Evolutionary conservation across 2,888 invertebrate species (phyloP).

Genomic region (Unio pictorum): DNA sequence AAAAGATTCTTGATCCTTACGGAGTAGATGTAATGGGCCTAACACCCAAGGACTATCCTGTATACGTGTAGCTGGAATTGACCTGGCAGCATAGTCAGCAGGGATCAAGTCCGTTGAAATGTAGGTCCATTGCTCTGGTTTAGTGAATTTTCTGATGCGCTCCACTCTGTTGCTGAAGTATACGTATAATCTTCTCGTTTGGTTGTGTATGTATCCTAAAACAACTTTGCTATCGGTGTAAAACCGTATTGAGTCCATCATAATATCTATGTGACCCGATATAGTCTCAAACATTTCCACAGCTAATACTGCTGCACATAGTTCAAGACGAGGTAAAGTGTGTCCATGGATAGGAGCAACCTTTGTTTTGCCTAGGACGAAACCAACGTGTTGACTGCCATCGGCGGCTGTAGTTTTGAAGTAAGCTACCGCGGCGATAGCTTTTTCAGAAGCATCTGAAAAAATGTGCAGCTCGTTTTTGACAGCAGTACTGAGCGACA

Average conservation of each 20-base stretch:
- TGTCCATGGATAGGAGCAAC: too few species aligned
- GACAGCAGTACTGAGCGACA: too few species aligned
- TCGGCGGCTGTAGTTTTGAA: too few species aligned
- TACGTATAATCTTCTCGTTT: conserved; percentile 27
- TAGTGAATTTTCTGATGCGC: too few species aligned
- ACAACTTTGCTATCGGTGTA: conserved; percentile 36
- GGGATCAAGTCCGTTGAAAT: conserved; percentile 24
- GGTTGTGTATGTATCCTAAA: conserved; percentile 33
- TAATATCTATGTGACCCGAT: conserved; percentile 13
- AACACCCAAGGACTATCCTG: conserved; percentile 22
- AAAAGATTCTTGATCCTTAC: neutral
- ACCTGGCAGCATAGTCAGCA: conserved; percentile 27
- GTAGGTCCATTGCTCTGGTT: conserved; percentile 33
- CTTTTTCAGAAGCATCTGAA: too few species aligned
- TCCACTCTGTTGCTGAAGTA: conserved; percentile 39
- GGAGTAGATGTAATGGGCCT: conserved; percentile 11
- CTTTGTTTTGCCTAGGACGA: too few species aligned
- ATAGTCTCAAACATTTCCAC: conserved; percentile 22
- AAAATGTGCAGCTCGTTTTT: conserved; percentile 30
- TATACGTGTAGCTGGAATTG: conserved; percentile 4
- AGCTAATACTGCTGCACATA: conserved; percentile 35
- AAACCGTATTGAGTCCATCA: conserved; percentile 9
- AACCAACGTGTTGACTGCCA: too few species aligned
- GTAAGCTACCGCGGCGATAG: too few species aligned
- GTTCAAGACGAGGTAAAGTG: too few species aligned